phyloP scores from a whole-genome alignment of 2,888 invertebrate species.

The Dichetophora obliterata region DNA sequence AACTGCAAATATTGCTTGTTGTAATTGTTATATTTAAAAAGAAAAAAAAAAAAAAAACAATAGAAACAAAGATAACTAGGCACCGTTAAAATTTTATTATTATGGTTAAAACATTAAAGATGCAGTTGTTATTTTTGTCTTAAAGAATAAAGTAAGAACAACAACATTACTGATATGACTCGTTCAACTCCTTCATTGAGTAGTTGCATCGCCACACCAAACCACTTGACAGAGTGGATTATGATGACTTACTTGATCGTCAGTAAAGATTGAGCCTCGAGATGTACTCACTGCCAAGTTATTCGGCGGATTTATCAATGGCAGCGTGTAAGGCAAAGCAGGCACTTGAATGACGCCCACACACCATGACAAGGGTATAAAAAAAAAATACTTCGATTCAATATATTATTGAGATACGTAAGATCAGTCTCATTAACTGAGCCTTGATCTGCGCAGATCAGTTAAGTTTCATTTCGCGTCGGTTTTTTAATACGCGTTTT shows the following conservation, averaged over 20 bases:
- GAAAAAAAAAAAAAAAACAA: background rate
- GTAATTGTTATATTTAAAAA: background rate
- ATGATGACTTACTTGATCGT: background rate
- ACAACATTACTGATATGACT: background rate
- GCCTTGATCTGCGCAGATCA: slow-evolving; percentile 26
- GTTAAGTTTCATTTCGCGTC: slow-evolving; percentile 1
- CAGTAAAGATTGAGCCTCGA: slow-evolving; percentile 3
- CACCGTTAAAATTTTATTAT: background rate
- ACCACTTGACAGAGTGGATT: background rate
- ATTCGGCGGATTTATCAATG: slow-evolving; percentile 7
- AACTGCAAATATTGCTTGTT: slow-evolving; percentile 1
- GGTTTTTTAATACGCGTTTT: background rate
- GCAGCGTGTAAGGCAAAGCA: background rate
- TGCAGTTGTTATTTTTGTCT: background rate
- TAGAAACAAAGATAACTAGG: too few species aligned
- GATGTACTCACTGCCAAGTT: background rate
- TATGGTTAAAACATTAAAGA: background rate
- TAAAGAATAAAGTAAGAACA: background rate
- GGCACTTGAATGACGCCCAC: slow-evolving; percentile 4
- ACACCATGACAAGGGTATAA: background rate
- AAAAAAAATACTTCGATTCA: background rate
- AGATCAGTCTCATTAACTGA: background rate
- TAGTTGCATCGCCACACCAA: background rate
- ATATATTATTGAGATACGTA: background rate
- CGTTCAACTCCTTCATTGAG: slow-evolving; percentile 27